Conservation (phyloP, 1,140 invertebrate genomes). For the Drosophila pallidifrons region DNA sequence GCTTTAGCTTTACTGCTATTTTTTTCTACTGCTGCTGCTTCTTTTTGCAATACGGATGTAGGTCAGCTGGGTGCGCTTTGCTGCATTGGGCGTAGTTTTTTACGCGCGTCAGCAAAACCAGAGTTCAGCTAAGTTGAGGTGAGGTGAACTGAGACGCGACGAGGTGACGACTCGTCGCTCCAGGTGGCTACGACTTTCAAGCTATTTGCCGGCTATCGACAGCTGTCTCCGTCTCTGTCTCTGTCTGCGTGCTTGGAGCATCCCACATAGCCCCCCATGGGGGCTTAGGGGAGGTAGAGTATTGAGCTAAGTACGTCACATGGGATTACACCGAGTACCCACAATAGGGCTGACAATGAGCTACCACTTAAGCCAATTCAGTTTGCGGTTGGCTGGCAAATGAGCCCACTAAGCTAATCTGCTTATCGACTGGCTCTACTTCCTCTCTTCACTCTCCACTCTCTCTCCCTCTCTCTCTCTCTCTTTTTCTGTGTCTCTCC, state of each 20-base stretch:
- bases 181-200: constrained; percentile 14
- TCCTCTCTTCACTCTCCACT: not conserved
- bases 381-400: constrained; percentile 52
- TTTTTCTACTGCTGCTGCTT: constrained; percentile 8
- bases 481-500: not conserved
- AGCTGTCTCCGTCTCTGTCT: not conserved
- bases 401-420: constrained; percentile 55
- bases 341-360: constrained; percentile 50
- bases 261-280: not conserved
- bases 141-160: no score
- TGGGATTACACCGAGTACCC: constrained; percentile 34
- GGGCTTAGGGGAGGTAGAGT: no score
- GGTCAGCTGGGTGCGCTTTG: constrained; percentile 60
- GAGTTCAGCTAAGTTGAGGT: not conserved
- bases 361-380: constrained; percentile 53
- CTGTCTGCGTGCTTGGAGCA: not conserved
- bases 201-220: constrained; percentile 47
- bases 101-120: constrained; percentile 77
- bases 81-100: constrained; percentile 64
- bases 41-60: constrained; percentile 60
- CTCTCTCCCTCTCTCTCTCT: not conserved
- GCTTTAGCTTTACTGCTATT: constrained; percentile 11
- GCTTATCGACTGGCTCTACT: constrained; percentile 47
- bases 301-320: constrained; percentile 35
- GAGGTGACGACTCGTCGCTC: not conserved